Evolutionary conservation across 2,797 vertebrate genomes (phyloP).

Genomic region (Aselliscus stoliczkanus): DNA sequence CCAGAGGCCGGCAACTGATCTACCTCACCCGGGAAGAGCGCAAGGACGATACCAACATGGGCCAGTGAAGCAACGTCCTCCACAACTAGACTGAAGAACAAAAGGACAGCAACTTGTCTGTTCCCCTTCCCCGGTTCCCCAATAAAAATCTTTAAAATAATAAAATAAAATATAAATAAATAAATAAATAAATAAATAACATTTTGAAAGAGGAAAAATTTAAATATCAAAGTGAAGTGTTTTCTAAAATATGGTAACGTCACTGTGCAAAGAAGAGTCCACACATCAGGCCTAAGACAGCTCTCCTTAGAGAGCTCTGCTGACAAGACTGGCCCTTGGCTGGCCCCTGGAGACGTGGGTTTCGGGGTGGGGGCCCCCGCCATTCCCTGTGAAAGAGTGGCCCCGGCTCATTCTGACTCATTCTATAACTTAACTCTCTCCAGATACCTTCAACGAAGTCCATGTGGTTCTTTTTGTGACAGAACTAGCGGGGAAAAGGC

Average conservation of each 20-base stretch:
- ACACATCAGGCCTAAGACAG: not conserved
- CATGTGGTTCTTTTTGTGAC: not conserved
- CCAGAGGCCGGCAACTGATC: no score
- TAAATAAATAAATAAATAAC: no score
- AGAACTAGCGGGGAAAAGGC: not conserved
- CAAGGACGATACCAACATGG: no score
- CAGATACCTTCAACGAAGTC: slow-evolving; percentile 25
- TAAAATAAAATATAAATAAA: no score
- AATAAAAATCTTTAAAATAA: no score
- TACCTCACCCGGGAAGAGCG: no score
- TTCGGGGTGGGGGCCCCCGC: accelerated
- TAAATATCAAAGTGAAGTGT: not conserved
- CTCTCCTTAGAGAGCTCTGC: not conserved
- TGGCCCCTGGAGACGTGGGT: not conserved
- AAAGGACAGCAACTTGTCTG: no score
- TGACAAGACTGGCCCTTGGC: not conserved
- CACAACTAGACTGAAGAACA: no score
- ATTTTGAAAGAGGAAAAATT: not conserved
- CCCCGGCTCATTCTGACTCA: accelerated
- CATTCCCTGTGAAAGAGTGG: accelerated
- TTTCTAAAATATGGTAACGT: not conserved
- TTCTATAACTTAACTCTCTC: slow-evolving; percentile 1
- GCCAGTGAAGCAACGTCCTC: no score
- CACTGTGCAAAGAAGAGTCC: not conserved
- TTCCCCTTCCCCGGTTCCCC: no score